Evolutionary conservation across 2,797 vertebrate species (phyloP), one percentile per base, ranked within the genome.

Genomic region (Lepilemur septentrionalis): DNA sequence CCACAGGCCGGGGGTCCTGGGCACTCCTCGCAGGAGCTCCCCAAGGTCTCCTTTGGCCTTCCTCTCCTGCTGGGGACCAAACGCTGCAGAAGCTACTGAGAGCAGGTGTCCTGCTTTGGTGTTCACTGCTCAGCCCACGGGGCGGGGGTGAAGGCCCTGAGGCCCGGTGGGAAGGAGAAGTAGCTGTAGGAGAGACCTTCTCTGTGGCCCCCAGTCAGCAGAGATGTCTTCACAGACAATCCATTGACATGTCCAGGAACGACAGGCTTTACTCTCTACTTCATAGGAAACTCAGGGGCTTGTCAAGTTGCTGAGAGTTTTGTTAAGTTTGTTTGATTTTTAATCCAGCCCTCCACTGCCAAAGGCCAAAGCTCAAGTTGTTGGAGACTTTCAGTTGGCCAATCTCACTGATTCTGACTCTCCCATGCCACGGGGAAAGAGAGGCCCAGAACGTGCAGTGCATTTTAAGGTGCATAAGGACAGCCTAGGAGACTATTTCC

Each of bases 281-380:
- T 57, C 67, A 83, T 9, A 43, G 95, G 91, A 92, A 90, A 97
- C 94, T 95, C 95, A 92, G 97, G 97, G 96, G 91, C 96, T 91
- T 94, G 61, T 46, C 91, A 94, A 67, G 95, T 97, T 95, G 91
- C 92, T 88, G 86, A 94, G 94, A 65, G 23, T 89, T 90, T 43
- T 96, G 43, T 78, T 73, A 4, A 72, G 5, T 57, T 43, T 8
- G 10, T 79, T 67, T 93, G 41, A 52, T 65, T 93, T 86, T 80
- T 30, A 86, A 30, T 55, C 55, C 91, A 91, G 78, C 35, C 70
- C 67, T 95, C 67, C 35, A 83, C 84, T 91, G 76, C 92, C 92
- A 72, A 76, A 92, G 88, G 83, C 81, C 83, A 63, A 87, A 95
- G 61, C 89, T 94, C 75, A 67, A 22, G 12, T 12, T 22, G n/a